Evolutionary conservation across 2,113 vertebrate genomes (phyloP), one percentile per base, ranked within the genome.

Genomic region (Indicator maculatus): DNA sequence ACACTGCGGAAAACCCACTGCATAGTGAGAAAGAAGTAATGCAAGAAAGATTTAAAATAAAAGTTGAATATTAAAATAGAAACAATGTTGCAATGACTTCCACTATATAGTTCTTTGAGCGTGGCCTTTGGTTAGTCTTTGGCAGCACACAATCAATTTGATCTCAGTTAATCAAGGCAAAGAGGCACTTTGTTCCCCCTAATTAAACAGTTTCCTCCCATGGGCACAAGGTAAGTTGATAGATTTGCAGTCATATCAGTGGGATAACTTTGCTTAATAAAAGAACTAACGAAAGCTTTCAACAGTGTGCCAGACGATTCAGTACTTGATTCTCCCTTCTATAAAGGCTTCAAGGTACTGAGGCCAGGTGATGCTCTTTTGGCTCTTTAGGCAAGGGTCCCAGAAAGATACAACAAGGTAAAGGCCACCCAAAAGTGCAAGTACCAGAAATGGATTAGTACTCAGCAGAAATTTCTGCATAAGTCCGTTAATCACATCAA

Each of bases 401-500:
- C 64, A 61, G 69, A 71, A 86, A 64, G 64, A 23, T 15, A 30
- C 20, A 58, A 86, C n/a, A 93, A 90, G 8, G 47, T 31, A 92
- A 97, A 91, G 58, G 33, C 27, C 44, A 41, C 59, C 45, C 65
- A 93, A 77, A 64, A 90, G 69, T 44, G 4, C 23, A 80, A 86
- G 33, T 50, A 75, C 18, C 30, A 92, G 52, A 63, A 86, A 39
- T 36, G 36, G 28, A 33, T 69, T 60, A 58, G 31, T 69, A 31
- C 70, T 91, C 69, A 84, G 74, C 39, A 92, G 44, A 93, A 73
- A 89, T 91, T 93, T 89, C 52, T 92, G 9, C 71, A 11, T 78
- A 67, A 80, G 61, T 91, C 80, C 80, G 74, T 97, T 90, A 97
- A 36, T 95, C 87, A 95, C 59, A 72, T 56, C 60, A 84, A 95